A percentile compares a stretch with the other conserved stretches of the same genome.
Evolutionary conservation across 2,888 invertebrate genomes (phyloP).

Genomic region (Tenodera sinensis): DNA sequence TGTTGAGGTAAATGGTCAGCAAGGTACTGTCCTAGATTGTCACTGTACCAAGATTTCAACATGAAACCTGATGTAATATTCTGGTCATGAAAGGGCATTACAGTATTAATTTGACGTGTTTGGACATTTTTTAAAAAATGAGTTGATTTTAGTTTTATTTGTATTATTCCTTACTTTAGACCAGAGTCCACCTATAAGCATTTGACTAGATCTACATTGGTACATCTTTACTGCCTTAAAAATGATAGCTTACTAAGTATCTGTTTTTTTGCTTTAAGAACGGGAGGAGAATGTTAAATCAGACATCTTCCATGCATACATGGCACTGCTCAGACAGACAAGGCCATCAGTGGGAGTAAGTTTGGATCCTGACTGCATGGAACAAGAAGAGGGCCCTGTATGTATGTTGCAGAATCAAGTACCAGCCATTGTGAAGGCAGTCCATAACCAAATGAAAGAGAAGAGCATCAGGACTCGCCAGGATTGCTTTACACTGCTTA

Average conservation of each 20-base stretch:
- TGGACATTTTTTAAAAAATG: too few species aligned
- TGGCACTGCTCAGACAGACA: constrained; percentile 88
- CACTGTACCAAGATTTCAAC: too few species aligned
- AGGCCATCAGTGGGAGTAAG: constrained; percentile 64
- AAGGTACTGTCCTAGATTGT: too few species aligned
- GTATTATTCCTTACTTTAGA: too few species aligned
- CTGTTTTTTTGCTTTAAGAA: constrained; percentile 54
- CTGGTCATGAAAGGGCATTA: too few species aligned
- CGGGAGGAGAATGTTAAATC: constrained; percentile 99
- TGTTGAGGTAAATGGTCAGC: too few species aligned
- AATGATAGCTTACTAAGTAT: background rate
- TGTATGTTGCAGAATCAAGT: constrained; percentile 46
- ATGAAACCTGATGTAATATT: too few species aligned
- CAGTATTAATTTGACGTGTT: too few species aligned
- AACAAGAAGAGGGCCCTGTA: constrained; percentile 61
- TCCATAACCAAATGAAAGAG: constrained; percentile 81
- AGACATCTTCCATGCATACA: constrained; percentile 95
- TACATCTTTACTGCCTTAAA: too few species aligned
- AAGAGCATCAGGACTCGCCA: constrained; percentile 86
- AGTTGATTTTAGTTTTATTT: too few species aligned
- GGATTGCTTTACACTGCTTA: constrained; percentile 85
- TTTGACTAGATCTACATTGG: too few species aligned
- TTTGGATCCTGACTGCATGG: constrained; percentile 67
- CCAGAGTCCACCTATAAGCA: too few species aligned
- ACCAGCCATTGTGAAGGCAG: constrained; percentile 77